Percentiles rank a stretch among this genome's conserved stretches.
These are phyloP conservation scores for Taxidea taxus DNA, from an alignment of 2,113 vertebrate species.

Conservation along the genomic window DNA sequence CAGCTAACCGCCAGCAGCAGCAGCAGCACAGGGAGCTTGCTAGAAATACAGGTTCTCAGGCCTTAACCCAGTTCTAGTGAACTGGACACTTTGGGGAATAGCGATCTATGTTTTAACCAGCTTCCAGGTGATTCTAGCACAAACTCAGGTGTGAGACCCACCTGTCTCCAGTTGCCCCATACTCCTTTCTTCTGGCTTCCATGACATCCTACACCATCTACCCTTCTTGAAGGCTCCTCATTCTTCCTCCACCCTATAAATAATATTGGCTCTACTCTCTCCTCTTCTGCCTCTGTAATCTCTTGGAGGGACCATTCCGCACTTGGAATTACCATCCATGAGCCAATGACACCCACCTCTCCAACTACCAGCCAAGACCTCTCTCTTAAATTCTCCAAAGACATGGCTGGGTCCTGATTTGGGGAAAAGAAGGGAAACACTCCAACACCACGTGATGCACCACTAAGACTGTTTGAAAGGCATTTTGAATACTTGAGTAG, in stretches of 20 bases:
- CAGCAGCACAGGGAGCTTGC: neutral
- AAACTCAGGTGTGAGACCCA: neutral
- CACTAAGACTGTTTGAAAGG: neutral
- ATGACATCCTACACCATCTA: neutral
- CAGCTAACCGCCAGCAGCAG: neutral
- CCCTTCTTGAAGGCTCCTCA: neutral
- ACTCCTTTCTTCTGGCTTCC: neutral
- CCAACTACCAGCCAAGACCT: conserved; percentile 12
- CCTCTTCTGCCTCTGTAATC: neutral
- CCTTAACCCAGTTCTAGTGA: neutral
- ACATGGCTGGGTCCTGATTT: neutral
- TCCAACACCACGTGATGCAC: neutral
- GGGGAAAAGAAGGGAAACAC: neutral
- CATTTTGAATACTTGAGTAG: neutral
- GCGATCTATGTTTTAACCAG: neutral
- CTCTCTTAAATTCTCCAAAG: conserved; percentile 6
- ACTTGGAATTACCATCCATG: neutral
- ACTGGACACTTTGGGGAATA: neutral
- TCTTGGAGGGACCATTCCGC: neutral
- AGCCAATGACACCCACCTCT: neutral
- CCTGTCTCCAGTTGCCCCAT: neutral
- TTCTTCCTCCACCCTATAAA: neutral
- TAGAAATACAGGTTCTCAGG: neutral
- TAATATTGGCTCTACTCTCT: neutral
- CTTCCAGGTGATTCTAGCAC: neutral